Evolutionary conservation across 2,797 vertebrate species (phyloP), one percentile per base, ranked within the genome.

Genomic region (Hybognathus amarus): DNA sequence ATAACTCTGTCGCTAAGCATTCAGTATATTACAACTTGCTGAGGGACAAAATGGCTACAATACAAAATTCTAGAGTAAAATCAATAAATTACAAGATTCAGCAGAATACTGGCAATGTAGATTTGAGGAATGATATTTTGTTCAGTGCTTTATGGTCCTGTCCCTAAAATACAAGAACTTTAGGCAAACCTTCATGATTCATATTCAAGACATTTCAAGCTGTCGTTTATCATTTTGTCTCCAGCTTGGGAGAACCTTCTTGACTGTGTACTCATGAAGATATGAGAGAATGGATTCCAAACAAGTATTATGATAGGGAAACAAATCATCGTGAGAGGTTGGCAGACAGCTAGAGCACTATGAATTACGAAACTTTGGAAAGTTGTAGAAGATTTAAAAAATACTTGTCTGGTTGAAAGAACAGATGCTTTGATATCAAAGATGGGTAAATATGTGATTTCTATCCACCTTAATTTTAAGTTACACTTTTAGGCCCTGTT

Each of bases 111-210:
- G 73, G 33, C 36, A 61, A 38, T 40, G 33, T 24, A 24, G 74
- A 40, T 77, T 77, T 77, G 56, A 77, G 56, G 36, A 63, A 61
- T 27, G 2, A 38, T n/a, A 56, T 40, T 77, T 61, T 40, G 5
- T 59, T 42, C 13, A 18, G n/a, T 42, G 54, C n/a, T 59, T 42
- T 77, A 61, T 77, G 38, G 13, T 24, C 74, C 38, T 59, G 56
- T 30, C 54, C 54, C 38, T 61, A 61, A 42, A 77, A 20, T 42
- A 11, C 9, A 12, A 12, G 8, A 45, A 59, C 2, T 40, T 61
- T 42, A 15, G 74, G 17, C 13, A 77, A 27, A 59, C n/a, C 9
- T 24, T 42, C 17, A 11, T 40, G 38, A 24, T 59, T 11, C n/a
- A 56, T 9, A 59, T 20, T 64, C 10, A 77, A 64, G 24, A 64